Conservation (phyloP, 2,113 vertebrate species). For the Periophthalmus modestus region DNA sequence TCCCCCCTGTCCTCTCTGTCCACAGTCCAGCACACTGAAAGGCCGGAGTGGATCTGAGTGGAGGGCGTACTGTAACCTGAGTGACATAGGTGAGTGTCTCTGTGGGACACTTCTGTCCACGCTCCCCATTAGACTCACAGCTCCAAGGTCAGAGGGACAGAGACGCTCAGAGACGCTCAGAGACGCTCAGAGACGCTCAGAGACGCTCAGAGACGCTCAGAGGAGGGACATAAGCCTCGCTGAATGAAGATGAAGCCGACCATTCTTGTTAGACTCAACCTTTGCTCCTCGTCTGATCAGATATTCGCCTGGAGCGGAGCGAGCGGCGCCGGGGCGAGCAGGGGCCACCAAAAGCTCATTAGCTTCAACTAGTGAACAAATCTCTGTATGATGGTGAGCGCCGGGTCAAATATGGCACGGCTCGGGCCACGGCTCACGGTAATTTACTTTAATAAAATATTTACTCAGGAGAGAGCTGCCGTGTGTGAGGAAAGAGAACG, state of each 20-base stretch:
- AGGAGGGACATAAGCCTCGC: conserved; percentile 36
- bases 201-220: too few species aligned
- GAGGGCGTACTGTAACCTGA: conserved; percentile 94
- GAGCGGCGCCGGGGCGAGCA: conserved; percentile 46
- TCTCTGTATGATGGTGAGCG: conserved; percentile 58
- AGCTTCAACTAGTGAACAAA: conserved; percentile 48
- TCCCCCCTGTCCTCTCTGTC: conserved; percentile 14
- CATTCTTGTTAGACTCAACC: conserved; percentile 66
- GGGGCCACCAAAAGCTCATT: conserved; percentile 69
- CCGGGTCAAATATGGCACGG: conserved; percentile 44
- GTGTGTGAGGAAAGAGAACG: not conserved
- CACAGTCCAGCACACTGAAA: conserved; percentile 88
- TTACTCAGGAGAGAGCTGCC: not conserved
- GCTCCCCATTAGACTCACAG: conserved; percentile 13
- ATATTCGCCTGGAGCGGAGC: conserved; percentile 50
- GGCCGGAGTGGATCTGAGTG: conserved; percentile 86
- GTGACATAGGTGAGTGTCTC: conserved; percentile 88
- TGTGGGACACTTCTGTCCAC: not conserved
- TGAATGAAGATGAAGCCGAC: conserved; percentile 68
- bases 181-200: too few species aligned
- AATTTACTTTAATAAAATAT: conserved; percentile 32
- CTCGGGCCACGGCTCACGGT: conserved; percentile 29
- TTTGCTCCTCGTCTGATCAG: conserved; percentile 72
- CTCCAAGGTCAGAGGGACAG: conserved; percentile 57
- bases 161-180: too few species aligned